Evolutionary conservation across 1,140 invertebrate genomes (phyloP).

Genomic region (Drosophila saltans): DNA sequence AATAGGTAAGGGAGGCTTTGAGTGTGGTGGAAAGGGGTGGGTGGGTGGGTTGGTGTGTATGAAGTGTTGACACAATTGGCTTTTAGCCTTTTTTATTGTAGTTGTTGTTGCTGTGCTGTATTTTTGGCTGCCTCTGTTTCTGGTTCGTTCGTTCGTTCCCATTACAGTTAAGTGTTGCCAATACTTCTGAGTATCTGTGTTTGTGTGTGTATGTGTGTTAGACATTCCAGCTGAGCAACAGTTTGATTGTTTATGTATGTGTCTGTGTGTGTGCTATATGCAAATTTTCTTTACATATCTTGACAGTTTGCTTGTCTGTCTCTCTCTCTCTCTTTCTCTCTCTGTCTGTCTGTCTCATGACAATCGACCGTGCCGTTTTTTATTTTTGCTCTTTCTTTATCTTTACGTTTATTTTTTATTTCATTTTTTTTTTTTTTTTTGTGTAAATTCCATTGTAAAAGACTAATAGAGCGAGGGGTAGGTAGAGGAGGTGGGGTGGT

Average conservation of each 20-base stretch:
- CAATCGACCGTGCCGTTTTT: conserved; percentile 65
- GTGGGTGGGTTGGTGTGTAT: conserved; percentile 31
- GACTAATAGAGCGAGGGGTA: neutral
- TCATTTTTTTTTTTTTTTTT: conserved; percentile 48
- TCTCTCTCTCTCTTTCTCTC: conserved; percentile 6
- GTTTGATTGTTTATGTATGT: conserved; percentile 30
- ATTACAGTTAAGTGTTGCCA: conserved; percentile 44
- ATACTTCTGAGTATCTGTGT: conserved; percentile 33
- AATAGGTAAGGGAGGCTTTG: neutral
- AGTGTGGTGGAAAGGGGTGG: neutral
- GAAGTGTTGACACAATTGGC: conserved; percentile 72
- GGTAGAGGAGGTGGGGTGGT: conserved; percentile 25
- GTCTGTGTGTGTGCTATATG: conserved; percentile 51
- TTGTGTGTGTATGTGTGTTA: conserved; percentile 40
- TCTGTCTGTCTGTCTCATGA: conserved; percentile 59
- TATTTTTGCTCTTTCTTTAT: conserved; percentile 14
- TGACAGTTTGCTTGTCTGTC: conserved; percentile 29
- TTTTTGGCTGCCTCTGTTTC: conserved; percentile 22
- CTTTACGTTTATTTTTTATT: conserved; percentile 17
- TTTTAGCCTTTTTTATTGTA: conserved; percentile 62
- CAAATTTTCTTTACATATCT: conserved; percentile 76
- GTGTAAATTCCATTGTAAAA: conserved; percentile 38
- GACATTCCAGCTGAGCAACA: conserved; percentile 73
- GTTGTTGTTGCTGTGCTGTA: neutral
- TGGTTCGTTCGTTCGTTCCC: conserved; percentile 1